Percentiles rank a stretch among this genome's conserved stretches.
Evolutionary conservation across 2,113 vertebrate species (phyloP).

Genomic region (Clarias macrocephalus): DNA sequence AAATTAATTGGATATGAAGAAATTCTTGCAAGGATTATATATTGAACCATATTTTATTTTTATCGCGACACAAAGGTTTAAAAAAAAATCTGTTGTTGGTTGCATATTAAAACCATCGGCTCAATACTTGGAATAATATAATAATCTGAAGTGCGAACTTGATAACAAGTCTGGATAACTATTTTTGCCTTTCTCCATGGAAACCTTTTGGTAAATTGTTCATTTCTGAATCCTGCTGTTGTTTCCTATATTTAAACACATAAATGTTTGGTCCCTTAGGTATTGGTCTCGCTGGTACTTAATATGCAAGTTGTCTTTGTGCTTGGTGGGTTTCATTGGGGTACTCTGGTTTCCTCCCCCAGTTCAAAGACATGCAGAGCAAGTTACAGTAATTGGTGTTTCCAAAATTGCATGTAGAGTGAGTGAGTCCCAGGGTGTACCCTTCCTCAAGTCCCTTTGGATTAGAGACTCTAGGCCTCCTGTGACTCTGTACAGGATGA

Average conservation of each 20-base stretch:
- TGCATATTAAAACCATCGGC: not conserved
- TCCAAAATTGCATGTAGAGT: too few relatives aligned
- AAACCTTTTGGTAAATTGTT: not conserved
- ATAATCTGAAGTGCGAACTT: not conserved
- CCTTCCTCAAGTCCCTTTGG: too few relatives aligned
- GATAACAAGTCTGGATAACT: too few relatives aligned
- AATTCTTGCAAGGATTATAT: not conserved
- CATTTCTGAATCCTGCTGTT: not conserved
- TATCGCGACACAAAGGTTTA: not conserved
- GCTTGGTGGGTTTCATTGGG: too few relatives aligned
- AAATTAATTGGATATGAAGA: not conserved
- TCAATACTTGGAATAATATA: not conserved
- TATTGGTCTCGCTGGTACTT: too few relatives aligned
- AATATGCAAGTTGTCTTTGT: too few relatives aligned
- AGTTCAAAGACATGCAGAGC: too few relatives aligned
- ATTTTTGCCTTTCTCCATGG: not conserved
- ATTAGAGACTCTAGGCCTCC: too few relatives aligned
- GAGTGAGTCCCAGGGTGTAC: too few relatives aligned
- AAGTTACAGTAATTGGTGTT: too few relatives aligned
- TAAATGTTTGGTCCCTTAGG: not conserved
- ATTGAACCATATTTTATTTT: not conserved
- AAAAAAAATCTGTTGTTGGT: not conserved
- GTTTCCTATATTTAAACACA: not conserved
- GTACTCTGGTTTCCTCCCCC: too few relatives aligned
- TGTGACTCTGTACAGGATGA: too few relatives aligned